Evolutionary conservation across 2,888 invertebrate species (phyloP), one percentile per base, ranked within the genome.

Genomic region (Drosophila merina): DNA sequence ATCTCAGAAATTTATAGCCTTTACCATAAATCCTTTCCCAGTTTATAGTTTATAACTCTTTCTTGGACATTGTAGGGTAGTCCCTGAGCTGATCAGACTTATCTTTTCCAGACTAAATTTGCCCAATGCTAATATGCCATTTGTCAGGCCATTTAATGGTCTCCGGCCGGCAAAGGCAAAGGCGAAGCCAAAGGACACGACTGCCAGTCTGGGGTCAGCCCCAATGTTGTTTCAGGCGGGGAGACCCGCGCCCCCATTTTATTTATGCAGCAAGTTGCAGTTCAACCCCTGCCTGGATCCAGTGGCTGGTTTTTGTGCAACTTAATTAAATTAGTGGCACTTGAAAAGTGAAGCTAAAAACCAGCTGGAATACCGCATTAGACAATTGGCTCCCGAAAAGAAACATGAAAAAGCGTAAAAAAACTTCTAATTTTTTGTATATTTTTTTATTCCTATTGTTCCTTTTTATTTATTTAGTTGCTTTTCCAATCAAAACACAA

Each of bases 291-390:
- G 20, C 33, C 25, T 14, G 47, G 40, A n/a, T n/a, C n/a, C 40
- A 62, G 57, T 54, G 40, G 56, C 47, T 59, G 55, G 9, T 62
- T 49, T 58, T 57, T 73, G 64, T 44, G 57, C 56, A 58, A 70
- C 60, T 62, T 67, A 83, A 87, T 84, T 82, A 68, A 84, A 86
- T 86, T 81, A 81, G 75, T 33, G 51, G 57, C 67, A 42, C 40
- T 2, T 26, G n/a, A 40, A 10, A 28, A 30, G 25, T 33, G 12
- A 31, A 40, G 42, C 25, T n/a, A 44, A 59, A 70, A 64, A 8
- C 20, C 8, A n/a, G 20, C 33, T 50, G 38, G 26, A 70, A 49
- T 44, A 30, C 73, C 56, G 73, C 71, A 72, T 14, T 45, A 71
- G 71, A 64, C 48, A 72, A 71, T 64, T 64, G 42, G 52, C 49